These are phyloP conservation scores for Macrochelys suwanniensis DNA, from an alignment of 2,797 vertebrate species.

Conservation along the genomic window DNA sequence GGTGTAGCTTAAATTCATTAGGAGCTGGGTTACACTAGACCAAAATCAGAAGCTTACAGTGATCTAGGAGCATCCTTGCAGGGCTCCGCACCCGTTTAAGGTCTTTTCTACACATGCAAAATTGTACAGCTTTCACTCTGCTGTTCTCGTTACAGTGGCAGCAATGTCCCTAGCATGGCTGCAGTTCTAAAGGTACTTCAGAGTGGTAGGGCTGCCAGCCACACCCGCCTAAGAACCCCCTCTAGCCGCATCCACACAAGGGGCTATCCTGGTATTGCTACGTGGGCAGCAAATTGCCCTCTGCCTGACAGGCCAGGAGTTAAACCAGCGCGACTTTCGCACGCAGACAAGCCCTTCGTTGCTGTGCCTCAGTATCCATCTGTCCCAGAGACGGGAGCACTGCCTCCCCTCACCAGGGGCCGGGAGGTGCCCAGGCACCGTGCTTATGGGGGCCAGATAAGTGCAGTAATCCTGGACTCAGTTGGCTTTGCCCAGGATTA, in stretches of 20 bases:
- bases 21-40: neutral
- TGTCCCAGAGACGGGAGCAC: neutral
- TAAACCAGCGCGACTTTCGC: neutral
- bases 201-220: neutral
- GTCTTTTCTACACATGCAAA: neutral
- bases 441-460: neutral
- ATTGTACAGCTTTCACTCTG: neutral
- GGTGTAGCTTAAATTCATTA: no score
- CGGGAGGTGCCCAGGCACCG: no score
- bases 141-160: neutral
- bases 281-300: neutral
- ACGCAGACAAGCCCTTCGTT: neutral
- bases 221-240: neutral
- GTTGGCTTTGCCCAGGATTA: neutral
- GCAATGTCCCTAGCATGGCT: no score
- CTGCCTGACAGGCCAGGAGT: neutral
- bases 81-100: neutral
- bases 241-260: neutral
- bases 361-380: neutral
- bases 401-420: neutral
- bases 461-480: neutral
- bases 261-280: neutral
- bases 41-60: neutral
- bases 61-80: neutral
- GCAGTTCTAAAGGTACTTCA: neutral